A percentile compares a stretch with the other conserved stretches of the same genome.
phyloP scores from a whole-genome alignment of 2,113 vertebrate species.

The Lamprologus tigripictilis region DNA sequence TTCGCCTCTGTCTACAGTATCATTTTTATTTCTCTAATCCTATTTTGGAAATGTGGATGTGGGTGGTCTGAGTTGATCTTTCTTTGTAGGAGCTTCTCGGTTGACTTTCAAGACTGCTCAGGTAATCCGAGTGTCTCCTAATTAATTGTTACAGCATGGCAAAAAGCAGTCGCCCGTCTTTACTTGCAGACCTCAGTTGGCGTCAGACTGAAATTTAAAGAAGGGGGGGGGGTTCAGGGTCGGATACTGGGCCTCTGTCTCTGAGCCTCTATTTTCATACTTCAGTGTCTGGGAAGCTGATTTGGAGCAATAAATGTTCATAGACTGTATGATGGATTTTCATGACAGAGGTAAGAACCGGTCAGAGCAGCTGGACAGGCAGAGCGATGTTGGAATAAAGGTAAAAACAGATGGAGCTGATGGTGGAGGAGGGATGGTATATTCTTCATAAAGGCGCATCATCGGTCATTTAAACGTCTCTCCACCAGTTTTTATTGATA shows the following conservation, averaged over 20 bases:
- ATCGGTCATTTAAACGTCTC: neutral
- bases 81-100: neutral
- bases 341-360: neutral
- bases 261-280: slow-evolving; percentile 35
- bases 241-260: slow-evolving; percentile 9
- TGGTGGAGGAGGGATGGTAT: neutral
- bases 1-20: neutral
- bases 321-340: slow-evolving; percentile 35
- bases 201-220: slow-evolving; percentile 25
- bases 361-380: slow-evolving; percentile 1
- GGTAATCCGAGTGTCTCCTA: slow-evolving; percentile 50
- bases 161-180: neutral
- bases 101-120: neutral
- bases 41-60: neutral
- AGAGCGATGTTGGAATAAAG: neutral
- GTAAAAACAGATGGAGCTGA: slow-evolving; percentile 46
- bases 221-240: neutral
- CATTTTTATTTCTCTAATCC: neutral
- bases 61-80: slow-evolving; percentile 29
- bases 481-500: neutral
- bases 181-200: slow-evolving; percentile 1
- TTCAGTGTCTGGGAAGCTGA: slow-evolving; percentile 39
- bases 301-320: slow-evolving; percentile 29
- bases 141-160: slow-evolving; percentile 50
- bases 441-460: slow-evolving; percentile 14